phyloP scores from a whole-genome alignment of 2,797 vertebrate genomes.

The Clarias platycephalus region DNA sequence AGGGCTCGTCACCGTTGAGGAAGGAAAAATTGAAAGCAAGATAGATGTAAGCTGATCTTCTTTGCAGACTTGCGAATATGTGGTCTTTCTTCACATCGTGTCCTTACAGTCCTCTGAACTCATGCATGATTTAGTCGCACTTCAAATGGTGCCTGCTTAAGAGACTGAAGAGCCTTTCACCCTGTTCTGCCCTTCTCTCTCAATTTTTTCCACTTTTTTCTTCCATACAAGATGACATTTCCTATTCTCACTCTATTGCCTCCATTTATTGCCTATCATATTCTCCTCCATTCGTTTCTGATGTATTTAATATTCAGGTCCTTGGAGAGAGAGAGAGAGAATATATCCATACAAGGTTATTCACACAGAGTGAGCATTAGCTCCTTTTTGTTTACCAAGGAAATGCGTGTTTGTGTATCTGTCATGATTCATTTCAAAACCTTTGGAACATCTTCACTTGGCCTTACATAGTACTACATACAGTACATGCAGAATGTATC shows the following conservation, averaged over 20 bases:
- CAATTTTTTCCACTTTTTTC: background rate
- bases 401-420: slow-evolving; percentile 18
- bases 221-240: slow-evolving; percentile 14
- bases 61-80: slow-evolving; percentile 4
- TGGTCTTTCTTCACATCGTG: slow-evolving; percentile 36
- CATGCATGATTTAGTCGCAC: slow-evolving; percentile 55
- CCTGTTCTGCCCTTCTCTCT: slow-evolving; percentile 30
- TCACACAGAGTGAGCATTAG: background rate
- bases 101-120: slow-evolving; percentile 49
- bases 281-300: slow-evolving; percentile 31
- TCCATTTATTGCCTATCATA: slow-evolving; percentile 9
- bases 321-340: slow-evolving; percentile 27
- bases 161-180: slow-evolving; percentile 26
- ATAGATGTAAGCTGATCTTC: background rate
- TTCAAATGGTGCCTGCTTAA: slow-evolving; percentile 44
- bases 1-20: background rate
- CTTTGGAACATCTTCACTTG: slow-evolving; percentile 11
- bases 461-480: slow-evolving; percentile 15
- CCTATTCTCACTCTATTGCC: slow-evolving; percentile 1
- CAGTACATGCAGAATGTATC: slow-evolving; percentile 36
- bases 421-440: slow-evolving; percentile 2
- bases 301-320: slow-evolving; percentile 27
- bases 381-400: slow-evolving; percentile 11
- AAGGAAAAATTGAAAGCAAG: slow-evolving; percentile 7
- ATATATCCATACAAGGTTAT: slow-evolving; percentile 17